phyloP scores from a whole-genome alignment of 2,113 vertebrate genomes.

The Stegostoma tigrinum region DNA sequence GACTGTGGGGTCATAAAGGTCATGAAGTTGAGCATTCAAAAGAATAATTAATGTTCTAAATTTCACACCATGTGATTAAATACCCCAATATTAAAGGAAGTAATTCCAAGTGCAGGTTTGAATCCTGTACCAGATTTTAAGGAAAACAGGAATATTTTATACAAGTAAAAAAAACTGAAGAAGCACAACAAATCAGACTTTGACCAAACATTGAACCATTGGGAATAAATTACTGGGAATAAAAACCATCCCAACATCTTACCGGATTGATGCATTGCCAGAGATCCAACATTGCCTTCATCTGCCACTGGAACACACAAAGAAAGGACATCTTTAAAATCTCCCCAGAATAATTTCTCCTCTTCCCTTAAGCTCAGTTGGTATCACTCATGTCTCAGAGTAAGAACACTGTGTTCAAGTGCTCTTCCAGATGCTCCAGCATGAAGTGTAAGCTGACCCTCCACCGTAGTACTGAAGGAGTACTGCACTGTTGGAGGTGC shows the following conservation, averaged over 20 bases:
- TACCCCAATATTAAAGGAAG: background rate
- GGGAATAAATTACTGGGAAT: background rate
- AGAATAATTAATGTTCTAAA: background rate
- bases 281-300: constrained; percentile 73
- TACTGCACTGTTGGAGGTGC: background rate
- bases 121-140: background rate
- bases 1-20: background rate
- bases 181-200: background rate
- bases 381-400: background rate
- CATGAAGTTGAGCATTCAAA: background rate
- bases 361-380: background rate
- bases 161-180: background rate
- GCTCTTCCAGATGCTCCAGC: background rate
- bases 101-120: background rate
- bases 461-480: background rate
- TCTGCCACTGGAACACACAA: constrained; percentile 68
- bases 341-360: background rate
- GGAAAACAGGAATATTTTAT: background rate
- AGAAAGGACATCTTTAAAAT: constrained; percentile 40
- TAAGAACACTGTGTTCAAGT: background rate
- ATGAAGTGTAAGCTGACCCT: background rate
- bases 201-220: background rate
- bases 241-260: constrained; percentile 46
- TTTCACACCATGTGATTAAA: background rate
- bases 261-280: constrained; percentile 61